These are phyloP conservation scores for Maccullochella peelii DNA, from an alignment of 2,113 vertebrate species.

Conservation along the genomic window DNA sequence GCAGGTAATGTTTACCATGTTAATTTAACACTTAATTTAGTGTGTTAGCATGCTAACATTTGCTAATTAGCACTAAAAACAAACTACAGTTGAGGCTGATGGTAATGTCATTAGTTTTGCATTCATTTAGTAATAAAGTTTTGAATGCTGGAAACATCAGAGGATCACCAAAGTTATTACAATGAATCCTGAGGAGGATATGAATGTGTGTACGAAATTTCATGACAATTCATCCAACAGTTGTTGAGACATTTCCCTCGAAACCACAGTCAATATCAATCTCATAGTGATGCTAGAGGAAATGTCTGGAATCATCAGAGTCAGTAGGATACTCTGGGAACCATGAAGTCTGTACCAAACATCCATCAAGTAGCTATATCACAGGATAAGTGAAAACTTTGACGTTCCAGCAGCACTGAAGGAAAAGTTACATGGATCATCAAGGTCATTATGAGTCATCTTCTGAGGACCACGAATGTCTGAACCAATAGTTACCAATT, in stretches of 20 bases:
- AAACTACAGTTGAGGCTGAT: not conserved
- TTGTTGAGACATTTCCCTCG: not conserved
- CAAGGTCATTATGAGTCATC: not conserved
- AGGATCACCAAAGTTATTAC: not conserved
- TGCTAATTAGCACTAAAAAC: not conserved
- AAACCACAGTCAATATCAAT: no score
- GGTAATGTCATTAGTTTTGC: not conserved
- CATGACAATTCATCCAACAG: no score
- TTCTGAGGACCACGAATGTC: not conserved
- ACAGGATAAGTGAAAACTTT: not conserved
- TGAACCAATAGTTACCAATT: no score
- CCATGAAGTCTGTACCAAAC: not conserved
- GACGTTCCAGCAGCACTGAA: not conserved
- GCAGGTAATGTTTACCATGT: not conserved
- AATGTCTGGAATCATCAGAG: not conserved
- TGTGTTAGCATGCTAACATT: not conserved
- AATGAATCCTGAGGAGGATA: not conserved
- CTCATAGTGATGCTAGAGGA: not conserved
- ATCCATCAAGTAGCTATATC: not conserved
- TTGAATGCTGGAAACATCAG: not conserved
- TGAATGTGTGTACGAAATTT: not conserved
- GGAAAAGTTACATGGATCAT: not conserved
- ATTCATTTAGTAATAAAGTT: not conserved
- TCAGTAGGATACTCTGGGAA: no score
- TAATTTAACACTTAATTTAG: not conserved